These are phyloP conservation scores for Desmodus rotundus DNA, from an alignment of 2,113 vertebrate genomes.

Conservation along the genomic window DNA sequence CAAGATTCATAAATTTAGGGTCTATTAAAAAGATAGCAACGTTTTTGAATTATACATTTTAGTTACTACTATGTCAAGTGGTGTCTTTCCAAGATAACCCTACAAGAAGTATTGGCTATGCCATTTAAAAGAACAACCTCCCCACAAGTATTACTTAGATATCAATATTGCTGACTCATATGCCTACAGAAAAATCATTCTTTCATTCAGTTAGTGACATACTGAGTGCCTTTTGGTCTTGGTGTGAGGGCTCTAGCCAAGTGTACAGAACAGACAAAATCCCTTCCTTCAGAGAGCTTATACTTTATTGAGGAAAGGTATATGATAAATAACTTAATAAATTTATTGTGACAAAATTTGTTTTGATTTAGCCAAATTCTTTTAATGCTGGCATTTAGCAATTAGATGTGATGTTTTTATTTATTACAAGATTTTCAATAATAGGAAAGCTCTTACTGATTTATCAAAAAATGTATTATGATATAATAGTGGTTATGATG, in stretches of 20 bases:
- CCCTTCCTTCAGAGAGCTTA: background rate
- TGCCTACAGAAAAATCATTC: background rate
- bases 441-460: background rate
- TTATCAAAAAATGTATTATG: background rate
- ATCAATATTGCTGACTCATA: background rate
- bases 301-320: background rate
- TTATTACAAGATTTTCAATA: background rate
- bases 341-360: background rate
- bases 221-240: background rate
- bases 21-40: slow-evolving; percentile 7
- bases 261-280: background rate
- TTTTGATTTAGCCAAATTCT: background rate
- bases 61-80: background rate
- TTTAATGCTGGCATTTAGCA: background rate
- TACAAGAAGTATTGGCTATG: background rate
- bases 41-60: slow-evolving; percentile 2
- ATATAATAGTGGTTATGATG: background rate
- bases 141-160: background rate
- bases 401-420: background rate
- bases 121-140: background rate
- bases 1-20: background rate
- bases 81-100: background rate
- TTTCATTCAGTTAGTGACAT: background rate
- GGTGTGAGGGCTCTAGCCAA: background rate
- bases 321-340: background rate